Conservation (phyloP, 2,113 vertebrate genomes). For the Ivindomyrus marchei region DNA sequence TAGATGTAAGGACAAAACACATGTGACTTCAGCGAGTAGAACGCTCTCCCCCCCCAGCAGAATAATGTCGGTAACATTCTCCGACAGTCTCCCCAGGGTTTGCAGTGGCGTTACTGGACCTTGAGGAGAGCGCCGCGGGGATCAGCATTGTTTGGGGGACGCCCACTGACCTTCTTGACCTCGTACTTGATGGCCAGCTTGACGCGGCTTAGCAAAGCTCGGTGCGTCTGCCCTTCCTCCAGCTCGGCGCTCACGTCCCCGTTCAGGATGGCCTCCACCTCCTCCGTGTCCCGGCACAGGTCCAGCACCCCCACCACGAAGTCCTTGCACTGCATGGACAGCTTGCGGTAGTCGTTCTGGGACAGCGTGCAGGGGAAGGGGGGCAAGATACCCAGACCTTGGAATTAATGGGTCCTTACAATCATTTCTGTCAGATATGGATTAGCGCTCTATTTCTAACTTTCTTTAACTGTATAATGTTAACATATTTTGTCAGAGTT, state of each 20-base stretch:
- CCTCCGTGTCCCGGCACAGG: conserved; percentile 78
- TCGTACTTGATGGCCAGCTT: conserved; percentile 85
- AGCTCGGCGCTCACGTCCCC: conserved; percentile 72
- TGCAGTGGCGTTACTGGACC: neutral
- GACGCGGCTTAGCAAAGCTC: conserved; percentile 72
- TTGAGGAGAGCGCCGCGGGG: neutral
- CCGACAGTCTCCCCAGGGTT: neutral
- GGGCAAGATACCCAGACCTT: conserved; percentile 4
- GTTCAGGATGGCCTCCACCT: conserved; percentile 80
- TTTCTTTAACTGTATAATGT: neutral
- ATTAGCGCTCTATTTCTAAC: neutral
- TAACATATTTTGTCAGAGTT: neutral
- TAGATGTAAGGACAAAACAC: neutral
- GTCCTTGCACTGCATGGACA: conserved; percentile 89
- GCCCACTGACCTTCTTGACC: conserved; percentile 73
- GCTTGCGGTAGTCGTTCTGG: conserved; percentile 82
- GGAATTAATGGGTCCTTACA: neutral
- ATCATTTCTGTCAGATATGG: neutral
- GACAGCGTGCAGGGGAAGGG: conserved; percentile 13
- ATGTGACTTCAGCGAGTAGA: neutral
- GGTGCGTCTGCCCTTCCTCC: conserved; percentile 58
- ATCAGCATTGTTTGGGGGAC: neutral
- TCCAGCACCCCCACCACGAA: conserved; percentile 83
- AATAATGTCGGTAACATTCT: neutral
- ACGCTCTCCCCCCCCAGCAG: neutral